Conservation (phyloP, 2,888 invertebrate species). For the Azorinus chamasolen region DNA sequence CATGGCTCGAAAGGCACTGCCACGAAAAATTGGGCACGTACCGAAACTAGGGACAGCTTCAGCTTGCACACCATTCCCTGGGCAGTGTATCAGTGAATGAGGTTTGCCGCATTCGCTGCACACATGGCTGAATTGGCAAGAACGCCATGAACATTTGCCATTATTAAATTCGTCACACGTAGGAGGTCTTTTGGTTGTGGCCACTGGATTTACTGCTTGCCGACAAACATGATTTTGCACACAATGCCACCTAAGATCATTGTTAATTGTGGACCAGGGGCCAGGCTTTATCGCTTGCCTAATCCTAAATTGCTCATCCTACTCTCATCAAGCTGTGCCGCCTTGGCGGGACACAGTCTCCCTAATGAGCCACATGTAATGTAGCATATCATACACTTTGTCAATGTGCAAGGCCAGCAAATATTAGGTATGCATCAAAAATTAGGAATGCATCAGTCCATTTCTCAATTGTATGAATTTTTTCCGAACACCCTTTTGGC, state of each 20-base stretch:
- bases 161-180: no score
- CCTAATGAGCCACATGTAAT: slow-evolving; percentile 40
- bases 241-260: slow-evolving; percentile 44
- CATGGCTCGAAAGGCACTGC: no score
- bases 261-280: slow-evolving; percentile 37
- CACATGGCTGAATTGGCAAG: no score
- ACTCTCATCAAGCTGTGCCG: slow-evolving; percentile 31
- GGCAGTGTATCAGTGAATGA: no score
- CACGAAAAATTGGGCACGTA: no score
- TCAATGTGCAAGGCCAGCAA: slow-evolving; percentile 15
- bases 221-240: no score
- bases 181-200: no score
- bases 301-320: slow-evolving; percentile 45
- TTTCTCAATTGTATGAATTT: slow-evolving; percentile 29
- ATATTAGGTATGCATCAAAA: slow-evolving; percentile 18
- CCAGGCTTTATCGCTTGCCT: slow-evolving; percentile 16
- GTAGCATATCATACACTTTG: slow-evolving; percentile 31
- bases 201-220: no score
- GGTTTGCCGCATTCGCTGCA: no score
- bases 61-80: no score
- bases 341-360: slow-evolving; percentile 28
- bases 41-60: no score
- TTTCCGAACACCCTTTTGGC: slow-evolving; percentile 25
- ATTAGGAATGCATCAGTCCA: slow-evolving; percentile 52
- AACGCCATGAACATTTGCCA: no score